Evolutionary conservation across 1,140 invertebrate species (phyloP), one percentile per base, ranked within the genome.

Genomic region (Lepidotrigona ventralis): DNA sequence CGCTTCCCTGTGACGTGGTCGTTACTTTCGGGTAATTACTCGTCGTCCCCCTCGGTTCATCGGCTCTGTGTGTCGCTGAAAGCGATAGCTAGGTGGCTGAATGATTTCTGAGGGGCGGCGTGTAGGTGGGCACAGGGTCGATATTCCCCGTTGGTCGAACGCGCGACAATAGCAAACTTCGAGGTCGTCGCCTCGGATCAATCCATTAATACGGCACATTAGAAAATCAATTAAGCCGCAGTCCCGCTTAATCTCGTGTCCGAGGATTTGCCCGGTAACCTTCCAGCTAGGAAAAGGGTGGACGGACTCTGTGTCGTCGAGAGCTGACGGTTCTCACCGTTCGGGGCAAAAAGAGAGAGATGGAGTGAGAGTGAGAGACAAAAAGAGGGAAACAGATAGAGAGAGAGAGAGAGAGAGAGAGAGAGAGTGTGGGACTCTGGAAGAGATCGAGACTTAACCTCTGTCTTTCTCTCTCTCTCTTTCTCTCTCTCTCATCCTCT

Each of bases 11-110:
- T 39, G 74, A 70, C 39, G 23, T 70, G 70, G 21, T 56, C 39
- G 78, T 88, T 88, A 85, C 84, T 88, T 85, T 81, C 79, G 86
- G 86, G 75, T 88, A 88, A 88, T 88, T 88, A 88, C 87, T 72
- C 81, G 76, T 46, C 58, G 76, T 72, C 63, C 56, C 80, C 21
- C 74, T 73, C 82, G 82, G 74, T 81, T 83, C 86, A 88, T 88
- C 84, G 86, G 75, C 53, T 79, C 19, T 26, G 11, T 17, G 15
- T 17, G 76, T 23, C 68, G 68, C 23, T 78, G 74, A 77, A 63
- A 82, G 66, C 81, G 74, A 82, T 82, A 68, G 56, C 64, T 56
- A 19, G 60, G 19, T 54, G 72, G 51, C 19, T 39, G 75, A 54
- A 69, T 56, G 64, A 82, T 78, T 78, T 83, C 74, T 53, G 29